phyloP scores from a whole-genome alignment of 2,113 vertebrate genomes.

The Brachyistius frenatus region DNA sequence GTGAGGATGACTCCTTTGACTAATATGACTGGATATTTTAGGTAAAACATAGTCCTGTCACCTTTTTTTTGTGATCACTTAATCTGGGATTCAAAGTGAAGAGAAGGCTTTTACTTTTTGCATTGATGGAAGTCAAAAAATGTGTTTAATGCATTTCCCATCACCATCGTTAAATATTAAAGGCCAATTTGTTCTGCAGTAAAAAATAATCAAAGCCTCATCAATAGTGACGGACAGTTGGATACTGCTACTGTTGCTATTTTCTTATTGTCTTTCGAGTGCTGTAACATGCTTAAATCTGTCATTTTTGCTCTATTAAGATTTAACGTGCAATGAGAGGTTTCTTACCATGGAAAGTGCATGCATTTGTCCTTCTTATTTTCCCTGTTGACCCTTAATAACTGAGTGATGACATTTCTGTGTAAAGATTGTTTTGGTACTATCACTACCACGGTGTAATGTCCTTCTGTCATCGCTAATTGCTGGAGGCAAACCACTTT shows the following conservation, averaged over 20 bases:
- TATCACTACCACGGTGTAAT: background rate
- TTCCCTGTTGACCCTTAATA: background rate
- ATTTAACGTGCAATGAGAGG: background rate
- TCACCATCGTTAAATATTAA: background rate
- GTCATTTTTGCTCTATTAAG: background rate
- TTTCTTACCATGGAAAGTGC: background rate
- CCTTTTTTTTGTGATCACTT: background rate
- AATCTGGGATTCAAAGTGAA: background rate
- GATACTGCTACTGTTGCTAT: background rate
- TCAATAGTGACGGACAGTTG: background rate
- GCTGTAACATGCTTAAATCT: background rate
- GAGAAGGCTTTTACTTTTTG: background rate
- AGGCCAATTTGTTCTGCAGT: background rate
- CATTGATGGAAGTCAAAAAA: background rate
- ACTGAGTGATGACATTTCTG: conserved; percentile 13
- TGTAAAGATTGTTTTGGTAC: conserved; percentile 2
- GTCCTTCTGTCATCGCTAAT: conserved; percentile 10
- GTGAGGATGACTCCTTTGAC: background rate
- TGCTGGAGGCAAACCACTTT: background rate
- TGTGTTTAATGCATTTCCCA: background rate
- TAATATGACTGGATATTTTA: background rate
- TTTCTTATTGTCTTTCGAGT: background rate
- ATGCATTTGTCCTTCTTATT: background rate
- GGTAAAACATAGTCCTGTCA: too few species aligned
- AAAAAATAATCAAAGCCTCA: background rate